Evolutionary conservation across 2,888 invertebrate species (phyloP), one percentile per base, ranked within the genome.

Genomic region (Caenorhabditis parvicauda): DNA sequence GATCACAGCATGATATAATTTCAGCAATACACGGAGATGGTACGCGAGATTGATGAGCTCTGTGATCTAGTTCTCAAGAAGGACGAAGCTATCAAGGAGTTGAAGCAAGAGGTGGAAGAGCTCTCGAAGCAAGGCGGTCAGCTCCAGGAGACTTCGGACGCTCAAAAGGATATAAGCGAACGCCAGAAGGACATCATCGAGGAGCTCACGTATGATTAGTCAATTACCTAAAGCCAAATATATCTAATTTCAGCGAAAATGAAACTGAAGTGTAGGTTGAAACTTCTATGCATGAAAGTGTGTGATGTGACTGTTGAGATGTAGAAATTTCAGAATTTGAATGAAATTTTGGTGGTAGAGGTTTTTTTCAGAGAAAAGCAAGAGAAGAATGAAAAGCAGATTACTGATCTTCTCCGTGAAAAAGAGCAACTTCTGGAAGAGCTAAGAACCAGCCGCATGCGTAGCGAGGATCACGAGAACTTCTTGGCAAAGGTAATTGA

Each of bases 11-110:
- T 24, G 39, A 25, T 14, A 14, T 44, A 17, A 45, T 37, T 67
- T 69, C 61, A 69, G 69, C 69, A 69, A 67, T 69, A 69, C 59
- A 66, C 64, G 22, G 65, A 66, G 38, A 45, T 69, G 42, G 59
- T 64, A n/a, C 48, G 54, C 3, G 65, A 69, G 45, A 69, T 69
- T 43, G 69, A 69, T 38, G 66, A 67, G 43, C 55, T 69, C 24
- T 64, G 60, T 43, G 58, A 57, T 22, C 35, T 64, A 12, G 62
- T 69, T 22, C 51, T 61, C 25, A 49, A 54, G 25, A 66, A 67
- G 41, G 63, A 69, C 17, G 55, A 55, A 24, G 69, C 66, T 25
- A 58, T 66, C n/a, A 55, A 58, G 6, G 21, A 9, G 0, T 35
- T 69, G 12, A 69, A 62, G 42, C 61, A 69, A 39, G 53, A 58